Percentiles rank a stretch among this genome's conserved stretches.
phyloP scores from a whole-genome alignment of 2,888 invertebrate species.

The Troides helena region DNA sequence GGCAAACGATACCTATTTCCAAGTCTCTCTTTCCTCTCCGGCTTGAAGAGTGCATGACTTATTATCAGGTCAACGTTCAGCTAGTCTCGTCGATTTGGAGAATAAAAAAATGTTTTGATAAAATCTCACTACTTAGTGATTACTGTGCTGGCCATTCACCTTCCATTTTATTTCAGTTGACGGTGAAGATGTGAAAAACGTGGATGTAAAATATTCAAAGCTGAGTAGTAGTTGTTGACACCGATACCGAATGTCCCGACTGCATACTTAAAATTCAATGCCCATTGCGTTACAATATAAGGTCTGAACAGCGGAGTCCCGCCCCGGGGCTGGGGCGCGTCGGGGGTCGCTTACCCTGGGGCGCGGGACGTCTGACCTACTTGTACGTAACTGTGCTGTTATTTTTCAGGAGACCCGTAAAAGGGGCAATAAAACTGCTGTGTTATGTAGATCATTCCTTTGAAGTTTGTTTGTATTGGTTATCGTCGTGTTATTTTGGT shows the following conservation, averaged over 20 bases:
- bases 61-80: too few relatives aligned
- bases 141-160: too few relatives aligned
- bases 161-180: too few relatives aligned
- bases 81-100: too few relatives aligned
- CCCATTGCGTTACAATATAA: constrained; percentile 4
- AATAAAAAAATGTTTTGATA: too few relatives aligned
- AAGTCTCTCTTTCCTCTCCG: too few relatives aligned
- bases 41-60: too few relatives aligned
- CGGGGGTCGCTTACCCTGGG: not conserved
- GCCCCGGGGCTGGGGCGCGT: not conserved
- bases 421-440: constrained; percentile 10
- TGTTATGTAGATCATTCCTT: constrained; percentile 8
- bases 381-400: not conserved
- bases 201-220: too few relatives aligned
- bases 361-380: constrained; percentile 16
- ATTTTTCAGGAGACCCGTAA: constrained; percentile 20
- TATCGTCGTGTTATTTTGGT: not conserved
- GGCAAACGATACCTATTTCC: too few relatives aligned
- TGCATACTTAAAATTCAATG: constrained; percentile 22
- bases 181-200: too few relatives aligned
- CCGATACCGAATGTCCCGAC: not conserved
- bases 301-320: not conserved
- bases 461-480: not conserved
- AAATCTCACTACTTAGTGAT: too few relatives aligned
- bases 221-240: constrained; percentile 1